These are phyloP conservation scores for Anableps anableps DNA, from an alignment of 2,797 vertebrate genomes.

Conservation along the genomic window DNA sequence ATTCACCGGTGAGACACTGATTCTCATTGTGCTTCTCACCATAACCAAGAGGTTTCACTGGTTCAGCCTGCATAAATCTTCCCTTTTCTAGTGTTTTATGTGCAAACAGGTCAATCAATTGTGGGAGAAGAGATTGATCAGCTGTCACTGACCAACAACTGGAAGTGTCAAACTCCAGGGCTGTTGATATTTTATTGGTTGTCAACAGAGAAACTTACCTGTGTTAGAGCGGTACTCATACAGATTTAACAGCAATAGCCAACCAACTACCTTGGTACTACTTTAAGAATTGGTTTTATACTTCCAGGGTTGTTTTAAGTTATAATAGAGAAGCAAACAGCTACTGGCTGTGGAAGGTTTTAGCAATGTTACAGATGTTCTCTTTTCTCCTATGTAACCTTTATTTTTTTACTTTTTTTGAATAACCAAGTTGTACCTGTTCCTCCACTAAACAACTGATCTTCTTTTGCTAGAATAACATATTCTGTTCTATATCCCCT, in stretches of 20 bases:
- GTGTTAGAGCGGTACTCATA: not conserved
- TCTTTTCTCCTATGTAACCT: no score
- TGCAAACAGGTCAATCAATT: slow-evolving; percentile 59
- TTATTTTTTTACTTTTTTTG: no score
- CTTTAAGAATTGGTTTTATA: no score
- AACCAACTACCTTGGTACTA: not conserved
- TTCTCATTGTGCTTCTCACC: slow-evolving; percentile 21
- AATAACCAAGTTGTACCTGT: no score
- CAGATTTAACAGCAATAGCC: not conserved
- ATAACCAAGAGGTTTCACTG: slow-evolving; percentile 40
- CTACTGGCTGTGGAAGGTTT: no score
- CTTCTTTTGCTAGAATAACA: no score
- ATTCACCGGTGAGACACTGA: slow-evolving; percentile 9
- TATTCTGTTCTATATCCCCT: no score
- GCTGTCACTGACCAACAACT: slow-evolving; percentile 54
- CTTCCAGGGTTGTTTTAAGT: no score
- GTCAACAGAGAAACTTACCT: slow-evolving; percentile 18
- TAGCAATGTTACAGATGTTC: no score
- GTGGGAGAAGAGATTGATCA: slow-evolving; percentile 57
- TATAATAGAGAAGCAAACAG: no score
- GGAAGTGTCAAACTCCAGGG: slow-evolving; percentile 21
- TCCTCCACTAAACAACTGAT: no score
- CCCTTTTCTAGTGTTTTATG: slow-evolving; percentile 48
- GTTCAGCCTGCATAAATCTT: slow-evolving; percentile 55
- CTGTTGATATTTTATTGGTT: slow-evolving; percentile 33